These are phyloP conservation scores for Montipora cactus DNA, from an alignment of 64 coral and sea anemone genomes.

Conservation along the genomic window DNA sequence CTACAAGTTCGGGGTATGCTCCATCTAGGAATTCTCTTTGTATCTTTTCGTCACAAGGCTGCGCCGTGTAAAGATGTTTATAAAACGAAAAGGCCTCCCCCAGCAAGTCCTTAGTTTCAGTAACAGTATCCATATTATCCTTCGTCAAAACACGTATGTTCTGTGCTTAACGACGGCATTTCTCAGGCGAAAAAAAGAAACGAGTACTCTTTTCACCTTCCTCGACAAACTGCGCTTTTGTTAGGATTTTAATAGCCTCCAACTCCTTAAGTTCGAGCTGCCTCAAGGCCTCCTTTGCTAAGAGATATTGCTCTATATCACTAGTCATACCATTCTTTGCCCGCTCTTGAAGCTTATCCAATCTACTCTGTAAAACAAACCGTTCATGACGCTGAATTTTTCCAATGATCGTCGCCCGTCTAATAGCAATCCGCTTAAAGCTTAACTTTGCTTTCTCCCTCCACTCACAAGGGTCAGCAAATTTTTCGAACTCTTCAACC, in stretches of 20 bases:
- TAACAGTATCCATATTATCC: constrained; percentile 1
- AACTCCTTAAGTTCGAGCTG: background rate
- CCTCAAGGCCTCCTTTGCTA: constrained; percentile 16
- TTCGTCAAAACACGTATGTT: background rate
- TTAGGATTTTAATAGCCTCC: constrained; percentile 14
- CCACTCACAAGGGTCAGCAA: background rate
- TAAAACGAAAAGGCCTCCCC: background rate
- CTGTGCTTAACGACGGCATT: constrained; percentile 2
- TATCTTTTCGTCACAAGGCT: background rate
- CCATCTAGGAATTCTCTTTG: background rate
- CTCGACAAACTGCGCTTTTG: constrained; percentile 10
- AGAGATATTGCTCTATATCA: constrained; percentile 34
- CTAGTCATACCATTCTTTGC: background rate
- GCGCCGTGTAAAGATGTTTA: background rate
- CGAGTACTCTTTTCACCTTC: background rate
- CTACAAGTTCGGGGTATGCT: background rate
- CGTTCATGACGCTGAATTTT: background rate
- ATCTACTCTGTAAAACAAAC: background rate
- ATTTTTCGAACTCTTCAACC: too few species aligned
- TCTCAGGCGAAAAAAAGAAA: background rate
- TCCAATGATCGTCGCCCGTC: background rate
- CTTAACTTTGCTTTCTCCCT: background rate
- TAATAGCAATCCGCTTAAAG: background rate
- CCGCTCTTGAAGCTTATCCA: background rate
- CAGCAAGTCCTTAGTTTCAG: background rate